Base-by-base conservation (phyloP, 2,888 invertebrate genomes). In the Xanthia togata region DNA sequence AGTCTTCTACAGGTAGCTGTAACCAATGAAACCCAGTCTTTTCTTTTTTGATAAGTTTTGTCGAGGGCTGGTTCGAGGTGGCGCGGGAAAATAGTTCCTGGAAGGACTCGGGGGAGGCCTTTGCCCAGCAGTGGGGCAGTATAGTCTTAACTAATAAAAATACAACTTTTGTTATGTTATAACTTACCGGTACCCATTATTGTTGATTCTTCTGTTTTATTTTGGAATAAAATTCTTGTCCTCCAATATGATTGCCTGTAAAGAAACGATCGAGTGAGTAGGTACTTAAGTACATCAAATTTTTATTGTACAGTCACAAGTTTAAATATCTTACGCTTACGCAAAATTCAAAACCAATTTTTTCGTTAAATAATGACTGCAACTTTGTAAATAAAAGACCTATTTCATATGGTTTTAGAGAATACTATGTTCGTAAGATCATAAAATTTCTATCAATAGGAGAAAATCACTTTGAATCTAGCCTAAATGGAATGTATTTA, bases 111-210 rank as follows among this genome's bases (percentile, higher is more conserved):
- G 9, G 14, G n/a, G 3, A 53, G 17, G 67, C 4, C 9, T 67
- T 67, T 53, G 35, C 3, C 17, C 9, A 9, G 35, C 17, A 17
- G 17, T 35, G 2, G 17, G 5, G 4, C 1, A 23, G 4, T 31
- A 67, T 17, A 53, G 17, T 6, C 2, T 26, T 17, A 55, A 26
- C 23, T 31, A 35, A 35, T 55, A 35, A 68, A 17, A n/a, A 55
- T 4, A 12, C 8, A 4, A 31, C 2, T 20, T 53, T 31, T 1
- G 8, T 38, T 63, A 17, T 1, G 8, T 38, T 63, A 17, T 23
- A 79, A 73, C 78, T 73, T 79, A 78, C 78, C 53, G 20, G 59
- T 79, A 1, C 1, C 78, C 78, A 78, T 78, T 8, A 23, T 63
- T 79, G 20, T 26, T 47, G n/a, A 20, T 60, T 73, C 26, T 65